phyloP scores from a whole-genome alignment of 2,888 invertebrate genomes.

The Dynastes hyllus region DNA sequence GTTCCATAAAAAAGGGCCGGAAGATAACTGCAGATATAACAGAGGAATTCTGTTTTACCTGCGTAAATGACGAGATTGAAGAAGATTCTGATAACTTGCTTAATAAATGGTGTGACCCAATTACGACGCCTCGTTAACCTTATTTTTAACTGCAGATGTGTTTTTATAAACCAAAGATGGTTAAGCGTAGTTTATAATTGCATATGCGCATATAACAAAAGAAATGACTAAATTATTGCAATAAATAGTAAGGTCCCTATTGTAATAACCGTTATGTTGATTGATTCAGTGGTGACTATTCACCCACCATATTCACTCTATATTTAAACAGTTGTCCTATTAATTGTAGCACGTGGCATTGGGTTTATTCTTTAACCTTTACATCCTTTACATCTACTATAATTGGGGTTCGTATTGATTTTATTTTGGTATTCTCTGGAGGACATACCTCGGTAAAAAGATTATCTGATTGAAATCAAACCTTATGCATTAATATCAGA shows the following conservation, averaged over 20 bases:
- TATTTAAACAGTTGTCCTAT: no score
- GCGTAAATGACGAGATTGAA: neutral
- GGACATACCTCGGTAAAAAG: constrained; percentile 16
- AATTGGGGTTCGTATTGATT: constrained; percentile 10
- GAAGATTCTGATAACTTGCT: neutral
- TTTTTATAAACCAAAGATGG: no score
- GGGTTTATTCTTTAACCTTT: no score
- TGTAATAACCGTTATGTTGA: no score
- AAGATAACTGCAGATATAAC: neutral
- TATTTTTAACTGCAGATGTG: neutral
- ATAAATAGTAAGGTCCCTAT: no score
- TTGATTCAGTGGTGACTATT: no score
- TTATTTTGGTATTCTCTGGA: constrained; percentile 16
- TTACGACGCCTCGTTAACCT: constrained; percentile 1
- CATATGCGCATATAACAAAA: no score
- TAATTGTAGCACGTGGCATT: no score
- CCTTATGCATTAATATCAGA: neutral
- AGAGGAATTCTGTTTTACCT: neutral
- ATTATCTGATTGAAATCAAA: constrained; percentile 25
- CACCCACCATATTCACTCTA: no score
- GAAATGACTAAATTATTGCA: no score
- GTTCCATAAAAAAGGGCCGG: neutral
- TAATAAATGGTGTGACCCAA: neutral
- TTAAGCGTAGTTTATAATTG: no score
- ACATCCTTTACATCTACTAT: neutral